Evolutionary conservation across 2,888 invertebrate genomes (phyloP).

Genomic region (Lordiphosa fenestrarum): DNA sequence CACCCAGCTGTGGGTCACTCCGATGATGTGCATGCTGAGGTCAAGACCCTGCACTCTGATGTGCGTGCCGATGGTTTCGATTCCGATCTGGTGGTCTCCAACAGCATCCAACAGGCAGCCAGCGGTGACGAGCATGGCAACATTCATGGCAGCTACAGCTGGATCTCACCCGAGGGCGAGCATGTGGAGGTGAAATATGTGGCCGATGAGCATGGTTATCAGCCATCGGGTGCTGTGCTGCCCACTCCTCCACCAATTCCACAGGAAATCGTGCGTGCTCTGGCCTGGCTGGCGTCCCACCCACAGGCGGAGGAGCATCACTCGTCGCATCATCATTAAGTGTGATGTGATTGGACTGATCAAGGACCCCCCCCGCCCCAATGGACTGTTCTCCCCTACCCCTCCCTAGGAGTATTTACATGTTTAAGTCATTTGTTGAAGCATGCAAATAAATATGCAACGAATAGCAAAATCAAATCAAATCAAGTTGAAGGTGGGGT

Average conservation of each 20-base stretch:
- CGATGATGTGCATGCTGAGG: conserved; percentile 57
- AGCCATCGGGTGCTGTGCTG: conserved; percentile 53
- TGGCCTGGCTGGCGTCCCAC: conserved; percentile 58
- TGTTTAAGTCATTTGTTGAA: too few relatives aligned
- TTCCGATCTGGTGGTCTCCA: conserved; percentile 52
- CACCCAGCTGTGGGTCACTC: conserved; percentile 15
- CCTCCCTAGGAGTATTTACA: too few relatives aligned
- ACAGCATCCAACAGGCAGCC: conserved; percentile 54
- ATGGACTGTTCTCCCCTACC: too few relatives aligned
- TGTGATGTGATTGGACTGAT: too few relatives aligned
- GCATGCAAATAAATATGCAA: too few relatives aligned
- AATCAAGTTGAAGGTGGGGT: too few relatives aligned
- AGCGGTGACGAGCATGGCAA: conserved; percentile 64
- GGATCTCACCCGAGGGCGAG: conserved; percentile 65
- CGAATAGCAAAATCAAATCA: too few relatives aligned
- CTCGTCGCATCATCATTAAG: too few relatives aligned
- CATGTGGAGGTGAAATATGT: conserved; percentile 56
- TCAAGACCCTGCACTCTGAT: conserved; percentile 34
- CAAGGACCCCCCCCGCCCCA: too few relatives aligned
- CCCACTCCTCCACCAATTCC: conserved; percentile 71
- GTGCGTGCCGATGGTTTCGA: conserved; percentile 67
- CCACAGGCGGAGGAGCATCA: conserved; percentile 23
- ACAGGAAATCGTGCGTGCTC: conserved; percentile 48
- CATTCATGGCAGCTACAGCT: conserved; percentile 56
- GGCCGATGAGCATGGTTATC: conserved; percentile 72